Conservation (phyloP, 1,140 invertebrate genomes). For the Drosophila subobscura region DNA sequence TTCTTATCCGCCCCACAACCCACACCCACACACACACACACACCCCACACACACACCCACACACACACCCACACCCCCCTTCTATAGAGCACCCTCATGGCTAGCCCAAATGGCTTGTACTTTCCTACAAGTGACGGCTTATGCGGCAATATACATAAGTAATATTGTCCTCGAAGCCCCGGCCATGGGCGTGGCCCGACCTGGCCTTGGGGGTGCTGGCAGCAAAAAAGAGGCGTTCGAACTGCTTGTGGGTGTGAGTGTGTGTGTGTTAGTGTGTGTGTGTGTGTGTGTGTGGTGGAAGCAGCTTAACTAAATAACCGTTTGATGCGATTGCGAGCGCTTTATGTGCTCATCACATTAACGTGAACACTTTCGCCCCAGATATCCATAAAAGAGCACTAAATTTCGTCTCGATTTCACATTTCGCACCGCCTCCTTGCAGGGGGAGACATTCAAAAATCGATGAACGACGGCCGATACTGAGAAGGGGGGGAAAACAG, state of each 20-base stretch:
- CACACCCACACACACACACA: no score
- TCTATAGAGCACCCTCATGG: not conserved
- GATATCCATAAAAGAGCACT: conserved; percentile 29
- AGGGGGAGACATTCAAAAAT: conserved; percentile 1
- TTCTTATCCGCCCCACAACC: conserved; percentile 62
- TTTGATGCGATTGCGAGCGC: conserved; percentile 75
- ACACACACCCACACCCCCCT: conserved; percentile 2
- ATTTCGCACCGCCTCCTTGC: not conserved
- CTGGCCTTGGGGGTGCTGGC: conserved; percentile 18
- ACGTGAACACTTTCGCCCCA: conserved; percentile 66
- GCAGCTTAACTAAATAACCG: conserved; percentile 75
- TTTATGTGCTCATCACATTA: conserved; percentile 73
- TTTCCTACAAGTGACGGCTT: conserved; percentile 79
- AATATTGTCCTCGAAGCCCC: conserved; percentile 62
- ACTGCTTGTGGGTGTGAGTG: not conserved
- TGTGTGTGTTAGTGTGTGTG: no score
- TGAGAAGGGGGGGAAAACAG: no score
- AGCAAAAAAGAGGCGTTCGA: conserved; percentile 3
- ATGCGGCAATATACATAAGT: conserved; percentile 80
- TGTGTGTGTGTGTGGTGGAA: not conserved
- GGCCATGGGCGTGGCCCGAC: conserved; percentile 29
- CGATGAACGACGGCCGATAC: no score
- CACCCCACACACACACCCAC: no score
- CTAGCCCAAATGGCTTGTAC: conserved; percentile 75
- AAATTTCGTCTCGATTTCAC: conserved; percentile 1